A percentile compares a stretch with the other conserved stretches of the same genome.
phyloP scores from a whole-genome alignment of 2,888 invertebrate genomes.

The Labia minor region DNA sequence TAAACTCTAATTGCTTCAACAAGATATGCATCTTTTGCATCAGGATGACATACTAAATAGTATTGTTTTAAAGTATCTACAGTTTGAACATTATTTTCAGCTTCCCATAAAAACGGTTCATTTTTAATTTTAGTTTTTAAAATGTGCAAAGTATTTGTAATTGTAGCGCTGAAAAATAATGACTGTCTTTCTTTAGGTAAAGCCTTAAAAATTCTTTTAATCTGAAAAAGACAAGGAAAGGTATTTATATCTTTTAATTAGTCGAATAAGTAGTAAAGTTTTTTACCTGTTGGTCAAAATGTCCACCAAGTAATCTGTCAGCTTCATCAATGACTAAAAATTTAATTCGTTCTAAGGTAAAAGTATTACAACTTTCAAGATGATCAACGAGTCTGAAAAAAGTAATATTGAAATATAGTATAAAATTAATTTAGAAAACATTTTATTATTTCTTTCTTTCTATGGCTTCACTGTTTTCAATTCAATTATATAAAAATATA shows the following conservation, averaged over 20 bases:
- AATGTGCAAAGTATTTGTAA: slow-evolving; percentile 69
- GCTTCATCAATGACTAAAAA: slow-evolving; percentile 95
- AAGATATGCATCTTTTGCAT: slow-evolving; percentile 85
- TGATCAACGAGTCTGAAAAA: slow-evolving; percentile 71
- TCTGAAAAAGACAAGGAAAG: slow-evolving; percentile 32
- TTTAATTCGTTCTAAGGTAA: slow-evolving; percentile 64
- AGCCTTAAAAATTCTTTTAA: slow-evolving; percentile 64
- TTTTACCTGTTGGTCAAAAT: slow-evolving; percentile 60
- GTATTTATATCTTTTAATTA: slow-evolving; percentile 16
- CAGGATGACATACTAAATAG: slow-evolving; percentile 81
- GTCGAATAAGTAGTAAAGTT: slow-evolving; percentile 15
- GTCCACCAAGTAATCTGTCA: slow-evolving; percentile 71
- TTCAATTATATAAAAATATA: too few relatives aligned
- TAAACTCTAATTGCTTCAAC: slow-evolving; percentile 72
- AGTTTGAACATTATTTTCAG: slow-evolving; percentile 61
- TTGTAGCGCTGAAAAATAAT: slow-evolving; percentile 88
- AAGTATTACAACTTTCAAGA: slow-evolving; percentile 74
- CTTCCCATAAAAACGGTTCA: slow-evolving; percentile 56
- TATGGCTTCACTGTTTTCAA: not conserved
- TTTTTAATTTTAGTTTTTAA: slow-evolving; percentile 50
- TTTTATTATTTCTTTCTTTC: not conserved
- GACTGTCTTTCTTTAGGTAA: slow-evolving; percentile 74
- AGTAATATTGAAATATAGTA: not conserved
- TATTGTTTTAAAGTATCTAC: slow-evolving; percentile 83
- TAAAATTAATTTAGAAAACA: not conserved